phyloP scores from a whole-genome alignment of 2,888 invertebrate species.

The Slavum lentiscoides region DNA sequence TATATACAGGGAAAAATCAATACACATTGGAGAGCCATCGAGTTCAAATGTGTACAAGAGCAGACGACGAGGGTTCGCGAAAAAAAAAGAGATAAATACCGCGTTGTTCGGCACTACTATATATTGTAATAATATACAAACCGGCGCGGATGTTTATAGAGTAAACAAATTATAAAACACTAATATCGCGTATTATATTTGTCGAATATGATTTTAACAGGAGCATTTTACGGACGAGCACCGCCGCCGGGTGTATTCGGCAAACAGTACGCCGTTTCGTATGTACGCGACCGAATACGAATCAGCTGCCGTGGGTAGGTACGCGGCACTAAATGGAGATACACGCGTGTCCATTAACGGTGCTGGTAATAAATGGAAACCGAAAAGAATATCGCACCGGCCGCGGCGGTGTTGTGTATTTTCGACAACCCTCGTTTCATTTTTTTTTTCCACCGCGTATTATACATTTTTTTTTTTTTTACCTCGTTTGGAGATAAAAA shows the following conservation, averaged over 20 bases:
- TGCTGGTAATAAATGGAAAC: constrained; percentile 21
- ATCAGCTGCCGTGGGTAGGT: constrained; percentile 28
- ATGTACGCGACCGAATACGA: constrained; percentile 20
- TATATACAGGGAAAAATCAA: not conserved
- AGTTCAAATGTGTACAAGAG: constrained; percentile 6
- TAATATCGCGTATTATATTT: constrained; percentile 34
- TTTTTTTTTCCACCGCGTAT: too few relatives aligned
- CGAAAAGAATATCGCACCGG: constrained; percentile 25
- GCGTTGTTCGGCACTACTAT: too few relatives aligned
- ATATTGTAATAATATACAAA: too few relatives aligned
- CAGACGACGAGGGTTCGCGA: not conserved
- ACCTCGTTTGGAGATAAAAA: constrained; percentile 20
- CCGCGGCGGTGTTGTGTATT: not conserved
- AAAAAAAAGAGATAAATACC: not conserved
- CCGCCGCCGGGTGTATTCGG: constrained; percentile 36
- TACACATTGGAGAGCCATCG: constrained; percentile 19
- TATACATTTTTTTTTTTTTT: not conserved
- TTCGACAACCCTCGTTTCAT: constrained; percentile 25
- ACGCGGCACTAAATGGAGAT: too few relatives aligned
- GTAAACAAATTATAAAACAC: constrained; percentile 47
- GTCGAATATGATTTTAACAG: not conserved
- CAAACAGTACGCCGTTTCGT: constrained; percentile 17
- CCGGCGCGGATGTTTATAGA: constrained; percentile 33
- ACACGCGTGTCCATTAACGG: constrained; percentile 11
- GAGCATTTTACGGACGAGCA: constrained; percentile 48